phyloP scores from a whole-genome alignment of 1,140 invertebrate genomes.

The Ruditapes philippinarum region DNA sequence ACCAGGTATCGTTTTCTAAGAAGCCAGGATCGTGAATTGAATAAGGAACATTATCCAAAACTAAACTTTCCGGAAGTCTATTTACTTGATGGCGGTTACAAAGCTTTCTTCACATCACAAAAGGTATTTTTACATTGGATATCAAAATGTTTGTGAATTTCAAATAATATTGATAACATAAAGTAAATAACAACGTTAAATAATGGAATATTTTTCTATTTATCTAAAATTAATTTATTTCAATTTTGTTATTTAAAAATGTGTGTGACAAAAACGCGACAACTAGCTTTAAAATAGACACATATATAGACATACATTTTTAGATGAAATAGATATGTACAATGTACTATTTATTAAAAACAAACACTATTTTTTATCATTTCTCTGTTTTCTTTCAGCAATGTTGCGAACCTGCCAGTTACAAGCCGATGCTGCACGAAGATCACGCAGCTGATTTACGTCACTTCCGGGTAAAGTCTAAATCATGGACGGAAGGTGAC shows the following conservation, averaged over 20 bases:
- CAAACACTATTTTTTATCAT: not conserved
- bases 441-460: conserved; percentile 90
- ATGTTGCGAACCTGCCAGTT: not conserved
- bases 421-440: conserved; percentile 59
- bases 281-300: no score
- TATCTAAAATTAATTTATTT: no score
- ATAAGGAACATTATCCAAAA: conserved; percentile 94
- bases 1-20: conserved; percentile 93
- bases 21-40: conserved; percentile 93
- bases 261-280: no score
- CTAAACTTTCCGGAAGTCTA: conserved; percentile 97
- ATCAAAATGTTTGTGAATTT: no score
- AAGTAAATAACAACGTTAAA: no score
- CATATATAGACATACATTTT: no score
- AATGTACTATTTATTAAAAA: not conserved
- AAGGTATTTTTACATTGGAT: conserved; percentile 66
- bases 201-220: no score
- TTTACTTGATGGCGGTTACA: conserved; percentile 96
- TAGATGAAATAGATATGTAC: not conserved
- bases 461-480: conserved; percentile 92
- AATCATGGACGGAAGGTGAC: conserved; percentile 88
- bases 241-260: no score
- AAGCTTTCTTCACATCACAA: conserved; percentile 92
- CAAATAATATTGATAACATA: no score
- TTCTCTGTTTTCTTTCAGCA: conserved; percentile 27